These are phyloP conservation scores for Phorcus lineatus DNA, from an alignment of 2,888 invertebrate species.

Conservation along the genomic window DNA sequence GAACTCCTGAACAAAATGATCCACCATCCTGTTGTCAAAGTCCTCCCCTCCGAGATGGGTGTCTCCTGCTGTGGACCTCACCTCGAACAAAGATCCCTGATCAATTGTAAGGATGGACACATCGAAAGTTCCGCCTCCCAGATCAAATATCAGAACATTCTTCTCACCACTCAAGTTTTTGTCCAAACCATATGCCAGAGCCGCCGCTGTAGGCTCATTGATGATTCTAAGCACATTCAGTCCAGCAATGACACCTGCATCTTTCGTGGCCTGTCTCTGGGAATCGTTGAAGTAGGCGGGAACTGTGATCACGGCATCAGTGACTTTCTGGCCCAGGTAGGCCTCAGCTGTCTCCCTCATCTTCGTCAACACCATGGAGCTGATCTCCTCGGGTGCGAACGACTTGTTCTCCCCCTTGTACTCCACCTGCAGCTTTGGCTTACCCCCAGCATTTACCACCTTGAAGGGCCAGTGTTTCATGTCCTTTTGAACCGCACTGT, in stretches of 20 bases:
- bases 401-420: conserved; percentile 87
- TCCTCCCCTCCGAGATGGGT: conserved; percentile 86
- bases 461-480: conserved; percentile 67
- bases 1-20: conserved; percentile 87
- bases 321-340: conserved; percentile 79
- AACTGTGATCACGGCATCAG: conserved; percentile 72
- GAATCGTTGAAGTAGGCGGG: conserved; percentile 74
- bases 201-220: conserved; percentile 79
- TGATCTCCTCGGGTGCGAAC: conserved; percentile 91
- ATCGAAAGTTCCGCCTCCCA: conserved; percentile 83
- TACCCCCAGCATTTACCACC: conserved; percentile 58
- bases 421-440: conserved; percentile 66
- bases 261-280: conserved; percentile 81
- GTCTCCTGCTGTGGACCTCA: conserved; percentile 86
- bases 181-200: conserved; percentile 76
- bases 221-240: conserved; percentile 79
- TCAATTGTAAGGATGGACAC: conserved; percentile 77
- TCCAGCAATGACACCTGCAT: conserved; percentile 75
- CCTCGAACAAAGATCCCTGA: conserved; percentile 83
- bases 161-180: conserved; percentile 75
- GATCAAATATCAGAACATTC: conserved; percentile 79
- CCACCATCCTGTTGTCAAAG: conserved; percentile 88
- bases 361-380: conserved; percentile 91
- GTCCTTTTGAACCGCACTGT: conserved; percentile 58
- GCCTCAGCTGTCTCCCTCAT: conserved; percentile 83